phyloP scores from a whole-genome alignment of 2,113 vertebrate genomes.

The Pterocles orientalis region DNA sequence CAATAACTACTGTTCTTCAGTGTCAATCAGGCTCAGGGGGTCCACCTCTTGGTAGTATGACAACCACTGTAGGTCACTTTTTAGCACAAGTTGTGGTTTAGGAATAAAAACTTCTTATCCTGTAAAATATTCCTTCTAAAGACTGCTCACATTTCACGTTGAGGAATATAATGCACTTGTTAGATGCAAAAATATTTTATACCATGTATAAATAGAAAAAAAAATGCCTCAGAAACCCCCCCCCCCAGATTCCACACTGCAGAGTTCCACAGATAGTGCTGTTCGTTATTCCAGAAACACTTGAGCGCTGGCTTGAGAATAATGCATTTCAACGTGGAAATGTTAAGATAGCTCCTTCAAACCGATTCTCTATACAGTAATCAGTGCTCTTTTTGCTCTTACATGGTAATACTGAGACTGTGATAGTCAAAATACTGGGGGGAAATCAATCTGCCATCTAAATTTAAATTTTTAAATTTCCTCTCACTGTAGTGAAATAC shows the following conservation, averaged over 20 bases:
- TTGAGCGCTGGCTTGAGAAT: not conserved
- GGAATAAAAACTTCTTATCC: not conserved
- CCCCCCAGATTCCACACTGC: not conserved
- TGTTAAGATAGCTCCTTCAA: not conserved
- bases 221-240: not conserved
- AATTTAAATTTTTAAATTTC: not conserved
- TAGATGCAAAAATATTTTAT: not conserved
- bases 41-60: slow-evolving; percentile 67
- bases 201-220: fast-evolving
- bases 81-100: not conserved
- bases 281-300: not conserved
- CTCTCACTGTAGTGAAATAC: not conserved
- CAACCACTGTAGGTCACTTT: slow-evolving; percentile 14
- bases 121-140: not conserved
- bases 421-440: not conserved
- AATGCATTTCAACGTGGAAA: slow-evolving; percentile 4
- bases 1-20: not conserved
- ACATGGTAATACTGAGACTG: not conserved
- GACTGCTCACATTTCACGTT: not conserved
- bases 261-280: not conserved
- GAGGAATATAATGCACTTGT: not conserved
- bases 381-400: slow-evolving; percentile 1
- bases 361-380: not conserved
- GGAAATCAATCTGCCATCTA: not conserved
- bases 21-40: slow-evolving; percentile 58